phyloP scores from a whole-genome alignment of 2,113 vertebrate genomes.

The Mustelus asterias region DNA sequence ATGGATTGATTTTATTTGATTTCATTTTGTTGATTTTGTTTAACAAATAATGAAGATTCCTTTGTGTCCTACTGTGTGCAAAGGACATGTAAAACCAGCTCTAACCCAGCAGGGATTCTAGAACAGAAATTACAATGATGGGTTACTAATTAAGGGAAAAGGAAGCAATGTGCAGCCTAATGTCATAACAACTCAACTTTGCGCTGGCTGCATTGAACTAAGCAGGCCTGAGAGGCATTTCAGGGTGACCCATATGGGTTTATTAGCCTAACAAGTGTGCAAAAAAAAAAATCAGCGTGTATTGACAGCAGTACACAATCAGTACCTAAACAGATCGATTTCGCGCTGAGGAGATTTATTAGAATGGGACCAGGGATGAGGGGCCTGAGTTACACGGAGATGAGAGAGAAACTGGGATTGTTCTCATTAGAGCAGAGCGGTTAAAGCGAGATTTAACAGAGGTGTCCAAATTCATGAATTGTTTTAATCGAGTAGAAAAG shows the following conservation, averaged over 20 bases:
- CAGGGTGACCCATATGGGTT: not conserved
- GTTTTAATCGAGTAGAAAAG: not conserved
- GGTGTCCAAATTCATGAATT: not conserved
- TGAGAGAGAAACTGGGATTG: not conserved
- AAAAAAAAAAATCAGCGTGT: not conserved
- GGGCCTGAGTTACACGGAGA: not conserved
- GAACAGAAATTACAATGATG: not conserved
- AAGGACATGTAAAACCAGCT: not conserved
- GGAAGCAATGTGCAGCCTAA: not conserved
- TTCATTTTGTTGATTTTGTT: not conserved
- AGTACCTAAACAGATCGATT: not conserved
- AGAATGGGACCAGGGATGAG: not conserved
- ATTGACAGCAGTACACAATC: not conserved
- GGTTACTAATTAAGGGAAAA: slow-evolving; percentile 16
- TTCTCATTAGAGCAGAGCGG: not conserved
- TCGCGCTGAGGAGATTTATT: not conserved
- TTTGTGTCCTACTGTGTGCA: not conserved
- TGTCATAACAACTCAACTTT: slow-evolving; percentile 6
- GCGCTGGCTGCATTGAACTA: not conserved
- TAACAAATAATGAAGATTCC: slow-evolving; percentile 6
- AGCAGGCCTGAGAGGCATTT: not conserved
- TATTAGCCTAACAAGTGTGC: not conserved
- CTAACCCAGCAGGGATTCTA: not conserved
- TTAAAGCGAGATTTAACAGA: not conserved
- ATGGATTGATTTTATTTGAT: not conserved